Evolutionary conservation across 2,113 vertebrate genomes (phyloP).

Genomic region (Nettapus auritus): DNA sequence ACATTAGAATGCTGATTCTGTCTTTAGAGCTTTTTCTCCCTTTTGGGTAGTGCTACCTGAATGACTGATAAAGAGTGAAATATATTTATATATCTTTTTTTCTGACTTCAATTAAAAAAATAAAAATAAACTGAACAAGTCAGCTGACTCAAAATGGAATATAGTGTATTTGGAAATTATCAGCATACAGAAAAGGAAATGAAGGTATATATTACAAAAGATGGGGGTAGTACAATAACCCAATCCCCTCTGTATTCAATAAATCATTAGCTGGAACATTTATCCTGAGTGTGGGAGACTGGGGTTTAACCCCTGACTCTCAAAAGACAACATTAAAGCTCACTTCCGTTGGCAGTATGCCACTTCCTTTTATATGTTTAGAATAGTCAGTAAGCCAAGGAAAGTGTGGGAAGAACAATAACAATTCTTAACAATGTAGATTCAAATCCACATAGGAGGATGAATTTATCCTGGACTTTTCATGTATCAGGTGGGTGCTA

Average conservation of each 20-base stretch:
- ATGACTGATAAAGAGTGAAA: background rate
- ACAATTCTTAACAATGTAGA: background rate
- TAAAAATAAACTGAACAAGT: background rate
- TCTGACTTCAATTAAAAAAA: background rate
- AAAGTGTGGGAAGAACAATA: background rate
- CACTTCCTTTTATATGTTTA: background rate
- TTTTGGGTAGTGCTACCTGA: background rate
- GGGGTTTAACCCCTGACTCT: background rate
- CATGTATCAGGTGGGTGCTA: background rate
- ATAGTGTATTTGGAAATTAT: background rate
- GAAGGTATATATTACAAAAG: background rate
- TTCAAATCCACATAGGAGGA: background rate
- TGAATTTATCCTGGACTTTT: background rate
- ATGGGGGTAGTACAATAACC: background rate
- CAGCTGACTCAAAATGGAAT: background rate
- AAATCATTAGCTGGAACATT: background rate
- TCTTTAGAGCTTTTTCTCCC: background rate
- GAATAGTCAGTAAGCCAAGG: background rate
- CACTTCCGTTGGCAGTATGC: background rate
- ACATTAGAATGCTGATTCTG: background rate
- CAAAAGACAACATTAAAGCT: background rate
- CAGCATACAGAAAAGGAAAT: background rate
- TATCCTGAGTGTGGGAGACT: background rate
- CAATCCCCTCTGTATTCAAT: background rate
- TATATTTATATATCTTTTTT: background rate